Percentiles rank a stretch among this genome's conserved stretches.
These are phyloP conservation scores for Phrixothrix hirtus DNA, from an alignment of 2,888 invertebrate genomes.

Conservation along the genomic window DNA sequence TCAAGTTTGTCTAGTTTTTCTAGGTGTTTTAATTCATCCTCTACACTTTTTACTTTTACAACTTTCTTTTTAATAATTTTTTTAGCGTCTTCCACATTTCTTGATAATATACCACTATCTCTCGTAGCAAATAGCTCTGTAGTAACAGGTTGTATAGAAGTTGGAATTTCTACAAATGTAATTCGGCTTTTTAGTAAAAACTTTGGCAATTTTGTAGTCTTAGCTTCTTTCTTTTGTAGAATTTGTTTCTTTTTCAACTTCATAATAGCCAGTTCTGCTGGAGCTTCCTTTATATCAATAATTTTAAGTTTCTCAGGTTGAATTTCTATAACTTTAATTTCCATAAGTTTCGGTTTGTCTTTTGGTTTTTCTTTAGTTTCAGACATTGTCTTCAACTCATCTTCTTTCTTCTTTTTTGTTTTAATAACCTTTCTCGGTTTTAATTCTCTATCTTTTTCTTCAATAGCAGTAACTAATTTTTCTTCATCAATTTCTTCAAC, in stretches of 20 bases:
- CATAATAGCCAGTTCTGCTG: conserved; percentile 65
- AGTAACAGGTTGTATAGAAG: conserved; percentile 47
- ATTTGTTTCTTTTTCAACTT: conserved; percentile 54
- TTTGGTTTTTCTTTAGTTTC: conserved; percentile 35
- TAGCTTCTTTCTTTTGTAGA: conserved; percentile 47
- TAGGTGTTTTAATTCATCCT: too few species aligned
- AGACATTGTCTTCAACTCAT: too few species aligned
- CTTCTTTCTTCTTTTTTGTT: too few species aligned
- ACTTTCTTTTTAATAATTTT: conserved; percentile 62
- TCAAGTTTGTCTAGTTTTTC: conserved; percentile 55
- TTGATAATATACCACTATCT: conserved; percentile 57
- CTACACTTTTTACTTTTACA: too few species aligned
- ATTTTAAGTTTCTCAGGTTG: conserved; percentile 64
- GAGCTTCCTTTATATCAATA: conserved; percentile 60
- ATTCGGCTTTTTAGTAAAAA: conserved; percentile 58
- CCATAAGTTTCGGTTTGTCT: conserved; percentile 56
- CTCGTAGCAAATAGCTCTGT: conserved; percentile 46
- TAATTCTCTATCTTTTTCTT: too few species aligned
- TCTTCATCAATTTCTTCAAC: too few species aligned
- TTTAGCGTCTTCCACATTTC: conserved; percentile 64
- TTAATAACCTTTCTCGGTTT: too few species aligned
- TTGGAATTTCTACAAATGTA: conserved; percentile 55
- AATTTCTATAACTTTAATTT: conserved; percentile 63
- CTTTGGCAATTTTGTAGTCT: too few species aligned
- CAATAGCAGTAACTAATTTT: too few species aligned